Evolutionary conservation across 2,888 invertebrate genomes (phyloP), one percentile per base, ranked within the genome.

Genomic region (Teinopalpus imperialis): DNA sequence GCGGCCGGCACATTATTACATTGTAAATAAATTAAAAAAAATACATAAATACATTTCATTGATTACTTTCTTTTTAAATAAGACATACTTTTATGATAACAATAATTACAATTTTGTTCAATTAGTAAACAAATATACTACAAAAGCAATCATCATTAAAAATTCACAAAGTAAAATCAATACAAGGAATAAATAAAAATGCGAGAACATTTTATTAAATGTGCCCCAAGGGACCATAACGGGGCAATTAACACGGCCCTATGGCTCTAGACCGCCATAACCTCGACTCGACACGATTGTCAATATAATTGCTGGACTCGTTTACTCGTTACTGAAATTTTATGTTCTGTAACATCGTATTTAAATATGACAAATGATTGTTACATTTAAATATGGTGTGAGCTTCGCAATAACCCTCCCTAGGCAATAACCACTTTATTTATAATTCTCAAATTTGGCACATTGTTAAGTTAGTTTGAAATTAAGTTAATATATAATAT

Each of bases 391-490:
- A 26, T 6, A 9, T 18, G 12, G 2, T 23, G 6, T 10, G 9
- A 8, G n/a, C n/a, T 7, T 6, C 1, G 2, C 1, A 10, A 9
- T 10, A 20, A 3, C 7, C 1, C 3, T 3, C 2, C 9, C 12
- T 20, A 29, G 10, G 18, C 39, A 27, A 29, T 39, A 8, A 40
- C 29, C 40, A 40, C 40, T 40, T 18, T 24, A 6, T 9, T 10
- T 1, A n/a, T n/a, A n/a, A n/a, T n/a, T n/a, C n/a, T n/a, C n/a
- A 4, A 18, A 37, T 27, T 31, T 31, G 31, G 31, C 29, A 6
- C 29, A 13, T 29, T n/a, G n/a, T n/a, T n/a, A n/a, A n/a, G n/a
- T n/a, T n/a, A n/a, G n/a, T n/a, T n/a, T n/a, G n/a, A n/a, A n/a
- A n/a, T n/a, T n/a, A n/a, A n/a, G n/a, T n/a, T n/a, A n/a, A n/a